Percentiles rank a stretch among this genome's conserved stretches.
Evolutionary conservation across 2,888 invertebrate species (phyloP).

Genomic region (Apamea epomidion): DNA sequence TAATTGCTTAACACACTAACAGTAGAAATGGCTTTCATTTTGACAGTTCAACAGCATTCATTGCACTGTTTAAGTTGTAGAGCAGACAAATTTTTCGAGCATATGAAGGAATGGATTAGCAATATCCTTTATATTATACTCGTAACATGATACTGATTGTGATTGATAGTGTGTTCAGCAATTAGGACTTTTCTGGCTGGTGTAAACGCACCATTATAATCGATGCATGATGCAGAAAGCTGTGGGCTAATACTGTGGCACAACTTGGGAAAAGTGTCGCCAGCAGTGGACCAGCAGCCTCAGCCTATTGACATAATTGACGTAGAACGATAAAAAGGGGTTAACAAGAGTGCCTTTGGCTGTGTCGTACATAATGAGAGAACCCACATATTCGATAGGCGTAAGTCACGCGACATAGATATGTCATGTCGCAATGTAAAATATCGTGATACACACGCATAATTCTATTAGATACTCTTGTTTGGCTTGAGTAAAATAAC

Average conservation of each 20-base stretch:
- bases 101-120: neutral
- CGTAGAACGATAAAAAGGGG: slow-evolving; percentile 10
- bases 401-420: slow-evolving; percentile 40
- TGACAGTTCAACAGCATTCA: neutral
- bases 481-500: slow-evolving; percentile 22
- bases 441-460: slow-evolving; percentile 27
- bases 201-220: no score
- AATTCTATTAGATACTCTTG: slow-evolving; percentile 7
- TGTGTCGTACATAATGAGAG: slow-evolving; percentile 9
- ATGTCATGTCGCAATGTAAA: slow-evolving; percentile 50
- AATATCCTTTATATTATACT: neutral
- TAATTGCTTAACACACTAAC: neutral
- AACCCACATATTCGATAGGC: slow-evolving; percentile 25
- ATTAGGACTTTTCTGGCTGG: neutral
- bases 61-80: neutral
- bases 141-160: no score
- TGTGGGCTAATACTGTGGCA: neutral
- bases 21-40: neutral
- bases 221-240: neutral
- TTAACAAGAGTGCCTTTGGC: slow-evolving; percentile 15
- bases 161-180: neutral
- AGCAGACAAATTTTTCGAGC: neutral
- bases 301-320: slow-evolving; percentile 14
- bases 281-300: neutral
- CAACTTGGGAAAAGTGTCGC: slow-evolving; percentile 1